phyloP scores from a whole-genome alignment of 2,113 vertebrate species.

The Muntiacus muntjak region DNA sequence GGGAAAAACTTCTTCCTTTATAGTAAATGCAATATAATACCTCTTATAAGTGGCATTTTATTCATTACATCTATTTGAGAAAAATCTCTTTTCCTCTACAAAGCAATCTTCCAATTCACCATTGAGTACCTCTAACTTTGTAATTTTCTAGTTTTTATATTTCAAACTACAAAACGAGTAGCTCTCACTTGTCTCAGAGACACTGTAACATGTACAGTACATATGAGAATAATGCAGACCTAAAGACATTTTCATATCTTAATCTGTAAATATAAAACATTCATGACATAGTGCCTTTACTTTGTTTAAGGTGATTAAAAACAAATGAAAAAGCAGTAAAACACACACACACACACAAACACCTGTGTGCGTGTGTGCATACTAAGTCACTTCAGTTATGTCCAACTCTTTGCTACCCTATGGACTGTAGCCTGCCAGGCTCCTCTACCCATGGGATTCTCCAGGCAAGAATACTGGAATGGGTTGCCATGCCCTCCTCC shows the following conservation, averaged over 20 bases:
- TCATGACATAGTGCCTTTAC: background rate
- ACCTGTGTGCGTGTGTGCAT: background rate
- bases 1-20: slow-evolving; percentile 9
- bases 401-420: background rate
- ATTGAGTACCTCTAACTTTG: background rate
- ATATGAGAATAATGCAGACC: background rate
- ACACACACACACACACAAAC: background rate
- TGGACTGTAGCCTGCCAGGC: background rate
- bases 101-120: background rate
- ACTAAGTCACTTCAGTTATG: background rate
- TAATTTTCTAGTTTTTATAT: slow-evolving; percentile 9
- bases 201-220: background rate
- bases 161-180: background rate
- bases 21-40: background rate
- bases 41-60: slow-evolving; percentile 10
- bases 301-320: background rate
- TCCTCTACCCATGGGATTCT: background rate
- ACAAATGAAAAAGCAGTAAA: background rate
- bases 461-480: background rate
- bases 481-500: background rate
- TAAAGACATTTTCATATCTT: background rate
- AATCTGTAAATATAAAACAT: background rate
- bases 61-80: background rate
- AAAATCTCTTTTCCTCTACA: slow-evolving; percentile 12
- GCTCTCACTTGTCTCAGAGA: background rate